Conservation (phyloP, 2,113 vertebrate genomes). For the Coturnix japonica region DNA sequence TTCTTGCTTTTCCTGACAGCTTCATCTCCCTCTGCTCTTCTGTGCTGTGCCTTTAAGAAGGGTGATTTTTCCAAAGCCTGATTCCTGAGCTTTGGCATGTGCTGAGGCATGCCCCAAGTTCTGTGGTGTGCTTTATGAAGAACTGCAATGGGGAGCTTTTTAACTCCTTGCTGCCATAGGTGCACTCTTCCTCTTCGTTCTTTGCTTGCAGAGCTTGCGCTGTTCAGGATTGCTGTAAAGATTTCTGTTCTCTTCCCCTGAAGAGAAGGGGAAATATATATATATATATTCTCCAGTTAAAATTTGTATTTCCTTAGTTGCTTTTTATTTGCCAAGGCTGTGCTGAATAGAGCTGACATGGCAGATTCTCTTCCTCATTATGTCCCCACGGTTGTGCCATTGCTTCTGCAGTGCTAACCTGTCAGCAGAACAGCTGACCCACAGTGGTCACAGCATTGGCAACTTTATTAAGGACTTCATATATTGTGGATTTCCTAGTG, state of each 20-base stretch:
- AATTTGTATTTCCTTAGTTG: background rate
- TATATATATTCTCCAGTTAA: background rate
- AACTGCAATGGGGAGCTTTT: constrained; percentile 10
- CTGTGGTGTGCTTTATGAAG: constrained; percentile 2
- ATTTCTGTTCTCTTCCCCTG: background rate
- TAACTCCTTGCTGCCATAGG: constrained; percentile 6
- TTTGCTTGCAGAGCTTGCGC: accelerated
- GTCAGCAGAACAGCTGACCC: background rate
- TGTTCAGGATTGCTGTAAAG: background rate
- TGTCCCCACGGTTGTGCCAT: background rate
- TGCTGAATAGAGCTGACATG: background rate
- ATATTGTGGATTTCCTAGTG: background rate
- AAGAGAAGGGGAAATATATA: background rate
- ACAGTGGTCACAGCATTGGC: background rate
- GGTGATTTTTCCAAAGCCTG: background rate
- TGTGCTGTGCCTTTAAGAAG: constrained; percentile 37
- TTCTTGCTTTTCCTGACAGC: background rate
- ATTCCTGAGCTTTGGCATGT: constrained; percentile 46
- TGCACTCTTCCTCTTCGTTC: background rate
- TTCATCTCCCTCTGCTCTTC: background rate
- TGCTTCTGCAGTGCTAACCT: background rate
- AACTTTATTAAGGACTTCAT: background rate
- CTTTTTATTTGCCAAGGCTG: background rate
- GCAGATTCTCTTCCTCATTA: background rate
- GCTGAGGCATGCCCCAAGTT: constrained; percentile 37